phyloP scores from a whole-genome alignment of 1,140 invertebrate species.

The Papilio dardanus region DNA sequence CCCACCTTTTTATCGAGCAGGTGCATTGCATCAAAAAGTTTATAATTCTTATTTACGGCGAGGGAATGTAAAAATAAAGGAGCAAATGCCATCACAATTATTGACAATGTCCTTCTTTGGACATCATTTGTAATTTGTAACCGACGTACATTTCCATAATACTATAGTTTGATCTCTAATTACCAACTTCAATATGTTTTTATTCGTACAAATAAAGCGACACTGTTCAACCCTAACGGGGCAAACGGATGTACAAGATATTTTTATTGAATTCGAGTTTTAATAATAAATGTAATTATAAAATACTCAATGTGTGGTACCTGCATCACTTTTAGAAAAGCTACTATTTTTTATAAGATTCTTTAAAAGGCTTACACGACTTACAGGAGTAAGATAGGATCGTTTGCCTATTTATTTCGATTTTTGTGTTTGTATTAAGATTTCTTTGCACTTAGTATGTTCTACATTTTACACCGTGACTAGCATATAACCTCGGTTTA shows the following conservation, averaged over 20 bases:
- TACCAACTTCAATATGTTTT: not conserved
- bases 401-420: too few species aligned
- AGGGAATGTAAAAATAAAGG: slow-evolving; percentile 56
- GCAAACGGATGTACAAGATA: not conserved
- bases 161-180: slow-evolving; percentile 38
- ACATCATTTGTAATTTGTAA: slow-evolving; percentile 58
- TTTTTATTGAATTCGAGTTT: slow-evolving; percentile 7
- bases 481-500: too few species aligned
- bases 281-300: not conserved
- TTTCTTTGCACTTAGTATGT: too few species aligned
- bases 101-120: slow-evolving; percentile 55
- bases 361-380: too few species aligned
- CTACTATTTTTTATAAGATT: not conserved
- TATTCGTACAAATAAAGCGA: slow-evolving; percentile 25
- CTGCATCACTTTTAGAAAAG: not conserved
- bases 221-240: not conserved
- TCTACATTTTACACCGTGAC: too few species aligned
- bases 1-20: slow-evolving; percentile 69
- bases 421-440: too few species aligned
- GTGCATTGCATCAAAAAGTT: slow-evolving; percentile 58
- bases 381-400: too few species aligned
- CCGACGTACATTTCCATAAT: slow-evolving; percentile 56
- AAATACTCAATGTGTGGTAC: too few species aligned
- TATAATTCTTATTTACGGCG: slow-evolving; percentile 66
- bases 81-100: slow-evolving; percentile 67